Conservation (phyloP, 2,888 invertebrate species). For the Apamea anceps region DNA sequence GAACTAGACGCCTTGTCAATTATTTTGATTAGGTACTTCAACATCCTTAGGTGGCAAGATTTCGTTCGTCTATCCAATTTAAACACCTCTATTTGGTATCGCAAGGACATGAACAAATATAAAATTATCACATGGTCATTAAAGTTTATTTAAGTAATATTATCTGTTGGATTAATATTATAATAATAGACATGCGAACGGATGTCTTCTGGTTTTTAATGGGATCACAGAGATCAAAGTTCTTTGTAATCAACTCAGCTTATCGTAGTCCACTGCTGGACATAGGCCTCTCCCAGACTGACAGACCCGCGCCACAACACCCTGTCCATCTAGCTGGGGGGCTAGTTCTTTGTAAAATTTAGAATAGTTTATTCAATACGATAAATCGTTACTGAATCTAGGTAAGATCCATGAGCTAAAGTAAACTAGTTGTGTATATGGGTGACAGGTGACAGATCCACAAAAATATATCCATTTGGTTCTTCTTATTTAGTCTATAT, state of each 20-base stretch:
- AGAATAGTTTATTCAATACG: not conserved
- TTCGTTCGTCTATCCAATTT: conserved; percentile 31
- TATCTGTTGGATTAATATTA: conserved; percentile 22
- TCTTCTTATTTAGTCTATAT: too few species aligned
- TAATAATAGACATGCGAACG: conserved; percentile 17
- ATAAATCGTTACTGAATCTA: not conserved
- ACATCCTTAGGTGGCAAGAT: conserved; percentile 19
- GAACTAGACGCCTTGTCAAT: conserved; percentile 24
- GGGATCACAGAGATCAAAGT: not conserved
- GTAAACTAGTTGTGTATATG: not conserved
- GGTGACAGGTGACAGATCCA: not conserved
- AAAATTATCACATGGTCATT: conserved; percentile 39
- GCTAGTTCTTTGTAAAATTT: not conserved
- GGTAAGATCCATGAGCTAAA: not conserved
- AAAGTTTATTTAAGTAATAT: conserved; percentile 44
- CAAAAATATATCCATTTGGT: not conserved
- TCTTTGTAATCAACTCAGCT: conserved; percentile 2
- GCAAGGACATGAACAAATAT: conserved; percentile 56
- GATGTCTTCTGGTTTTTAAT: conserved; percentile 20
- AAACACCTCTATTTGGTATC: conserved; percentile 46
- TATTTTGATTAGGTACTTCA: conserved; percentile 33
- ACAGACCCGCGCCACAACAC: too few species aligned
- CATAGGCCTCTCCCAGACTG: too few species aligned
- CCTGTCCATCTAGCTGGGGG: too few species aligned
- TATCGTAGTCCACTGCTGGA: too few species aligned